These are phyloP conservation scores for Rousettus leschenaultii DNA, from an alignment of 2,113 vertebrate genomes.

Conservation along the genomic window DNA sequence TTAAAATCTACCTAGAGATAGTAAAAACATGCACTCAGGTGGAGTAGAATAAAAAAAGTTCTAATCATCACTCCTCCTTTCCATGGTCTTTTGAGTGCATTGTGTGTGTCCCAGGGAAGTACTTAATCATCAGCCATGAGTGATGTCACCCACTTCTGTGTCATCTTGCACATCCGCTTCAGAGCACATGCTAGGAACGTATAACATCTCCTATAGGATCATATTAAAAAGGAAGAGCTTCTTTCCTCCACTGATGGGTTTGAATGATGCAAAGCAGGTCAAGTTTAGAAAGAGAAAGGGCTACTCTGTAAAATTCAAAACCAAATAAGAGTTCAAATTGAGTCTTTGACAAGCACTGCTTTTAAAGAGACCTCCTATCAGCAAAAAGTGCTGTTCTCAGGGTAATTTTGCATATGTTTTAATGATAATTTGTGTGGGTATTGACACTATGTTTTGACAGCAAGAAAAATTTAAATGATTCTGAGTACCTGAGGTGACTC, in stretches of 20 bases:
- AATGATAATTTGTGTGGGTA: slow-evolving; percentile 67
- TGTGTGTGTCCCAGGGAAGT: slow-evolving; percentile 64
- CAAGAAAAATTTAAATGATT: slow-evolving; percentile 62
- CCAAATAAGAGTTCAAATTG: slow-evolving; percentile 67
- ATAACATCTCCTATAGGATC: slow-evolving; percentile 42
- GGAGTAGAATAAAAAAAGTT: background rate
- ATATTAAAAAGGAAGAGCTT: slow-evolving; percentile 62
- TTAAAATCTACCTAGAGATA: background rate
- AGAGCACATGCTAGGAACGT: slow-evolving; percentile 29
- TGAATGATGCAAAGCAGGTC: slow-evolving; percentile 72
- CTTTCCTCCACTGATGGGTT: slow-evolving; percentile 8
- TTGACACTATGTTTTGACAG: slow-evolving; percentile 77
- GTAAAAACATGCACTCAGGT: background rate
- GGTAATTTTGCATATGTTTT: slow-evolving; percentile 73
- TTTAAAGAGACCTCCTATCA: slow-evolving; percentile 63
- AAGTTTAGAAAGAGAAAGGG: slow-evolving; percentile 33
- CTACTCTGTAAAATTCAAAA: slow-evolving; percentile 72
- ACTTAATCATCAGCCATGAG: slow-evolving; percentile 65
- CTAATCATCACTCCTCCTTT: background rate
- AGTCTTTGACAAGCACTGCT: slow-evolving; percentile 71
- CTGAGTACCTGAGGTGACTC: slow-evolving; percentile 56
- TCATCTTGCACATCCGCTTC: slow-evolving; percentile 34
- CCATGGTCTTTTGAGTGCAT: slow-evolving; percentile 44
- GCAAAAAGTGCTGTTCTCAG: slow-evolving; percentile 64
- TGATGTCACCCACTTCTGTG: slow-evolving; percentile 65